Base-by-base conservation (phyloP, 2,113 vertebrate species). In the Elgaria multicarinata region DNA sequence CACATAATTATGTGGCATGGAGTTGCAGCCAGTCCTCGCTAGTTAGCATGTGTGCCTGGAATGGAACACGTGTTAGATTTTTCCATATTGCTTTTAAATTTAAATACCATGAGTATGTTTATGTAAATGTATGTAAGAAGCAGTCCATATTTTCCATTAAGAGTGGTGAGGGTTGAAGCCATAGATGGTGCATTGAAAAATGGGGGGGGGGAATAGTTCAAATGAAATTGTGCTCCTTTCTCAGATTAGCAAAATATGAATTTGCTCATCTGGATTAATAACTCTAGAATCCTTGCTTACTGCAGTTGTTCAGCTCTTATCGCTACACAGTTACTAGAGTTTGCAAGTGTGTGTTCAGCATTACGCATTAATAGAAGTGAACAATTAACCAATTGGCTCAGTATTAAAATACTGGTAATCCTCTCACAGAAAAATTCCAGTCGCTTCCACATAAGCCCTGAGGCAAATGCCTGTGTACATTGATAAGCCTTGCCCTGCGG, bases 401-500 rank as follows among this genome's bases (percentile, higher is more conserved):
- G 83, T 90, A 74, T 69, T 92, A 83, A 87, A 94, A 86, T 82
- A 20, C 66, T 87, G 18, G 55, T n/a, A 76, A 53, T 55, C 78
- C 42, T 86, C 69, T 50, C 71, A 33, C 33, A 76, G 85, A 89
- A 76, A 92, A 87, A 79, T 53, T 87, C 89, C 89, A 90, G 80
- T 87, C 39, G 85, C 91, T 28, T 79, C 50, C n/a, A 5, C 44
- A 87, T 22, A 31, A n/a, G n/a, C 5, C n/a, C 58, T 92, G 0
- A 0, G 72, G 44, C 74, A 94, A 92, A 86, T 84, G 72, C 36
- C 66, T 77, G 69, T 89, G 90, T 92, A 96, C 92, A 93, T 83
- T 95, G 94, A 94, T 96, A 95, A 94, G 80, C 66, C n/a, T 72
- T 62, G 42, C 10, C 71, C 87, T 79, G 62, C 77, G 67, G 92